Base-by-base conservation (phyloP, 2,797 vertebrate species). In the Telmatherina bonti region DNA sequence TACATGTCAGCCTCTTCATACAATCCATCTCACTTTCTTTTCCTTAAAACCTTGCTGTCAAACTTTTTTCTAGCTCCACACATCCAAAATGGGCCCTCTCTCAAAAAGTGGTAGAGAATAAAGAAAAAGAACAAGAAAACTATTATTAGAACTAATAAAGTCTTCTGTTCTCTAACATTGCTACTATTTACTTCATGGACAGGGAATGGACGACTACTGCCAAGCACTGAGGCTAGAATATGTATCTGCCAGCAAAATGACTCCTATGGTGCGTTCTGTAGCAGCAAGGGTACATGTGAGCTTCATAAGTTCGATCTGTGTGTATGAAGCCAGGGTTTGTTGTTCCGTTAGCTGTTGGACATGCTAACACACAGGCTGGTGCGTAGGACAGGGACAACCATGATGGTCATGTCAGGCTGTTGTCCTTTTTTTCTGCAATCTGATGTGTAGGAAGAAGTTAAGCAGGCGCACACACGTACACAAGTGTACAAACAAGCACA, bases 371-470 rank as follows among this genome's bases (percentile, higher is more conserved):
- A 67, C 90, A 93, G 84, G 85, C 89, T 92, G 90, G 89, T 91
- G 90, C 90, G 92, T 93, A 91, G 92, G 92, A 91, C 81, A 88
- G 81, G 81, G 87, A 89, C 84, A 67, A 58, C 64, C 84, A 63
- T 61, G 68, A 80, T 69, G 84, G 80, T 81, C 74, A 64, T 89
- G 84, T 91, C 87, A 74, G 79, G 82, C 91, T 90, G 90, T 84
- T 91, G 89, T 92, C 85, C 85, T 91, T 90, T 91, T 90, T 72
- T 84, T 79, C 62, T 76, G 79, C 84, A 89, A 89, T 91, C 89
- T 92, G 91, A 92, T 81, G 85, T 82, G 90, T 93, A 83, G 92
- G 88, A 81, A 86, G 86, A 77, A 84, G 85, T 81, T 81, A 80
- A 75, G 80, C 62, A 77, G 52, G 56, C 52, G 61, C 63, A 73